A percentile compares a stretch with the other conserved stretches of the same genome.
Evolutionary conservation across 2,888 invertebrate genomes (phyloP).

Genomic region (Quadroppia sp.): DNA sequence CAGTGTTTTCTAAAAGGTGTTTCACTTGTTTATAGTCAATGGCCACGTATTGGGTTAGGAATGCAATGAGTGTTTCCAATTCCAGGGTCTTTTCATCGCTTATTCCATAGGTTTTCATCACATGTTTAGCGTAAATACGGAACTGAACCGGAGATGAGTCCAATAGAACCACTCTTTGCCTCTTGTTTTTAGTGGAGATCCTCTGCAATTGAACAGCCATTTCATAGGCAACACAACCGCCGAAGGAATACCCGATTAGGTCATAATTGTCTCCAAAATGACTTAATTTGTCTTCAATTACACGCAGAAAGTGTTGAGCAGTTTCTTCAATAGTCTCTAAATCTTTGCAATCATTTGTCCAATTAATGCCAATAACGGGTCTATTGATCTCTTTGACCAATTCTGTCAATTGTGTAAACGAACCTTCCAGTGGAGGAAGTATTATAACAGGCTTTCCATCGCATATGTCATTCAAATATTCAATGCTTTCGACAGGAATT

Average conservation of each 20-base stretch:
- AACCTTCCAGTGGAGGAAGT: slow-evolving; percentile 85
- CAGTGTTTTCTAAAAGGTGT: slow-evolving; percentile 12
- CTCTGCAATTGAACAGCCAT: slow-evolving; percentile 78
- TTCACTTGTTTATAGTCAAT: slow-evolving; percentile 36
- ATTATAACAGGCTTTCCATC: slow-evolving; percentile 54
- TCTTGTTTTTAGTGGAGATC: too few species aligned
- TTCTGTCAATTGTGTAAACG: slow-evolving; percentile 65
- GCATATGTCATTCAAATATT: slow-evolving; percentile 49
- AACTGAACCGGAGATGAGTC: slow-evolving; percentile 69
- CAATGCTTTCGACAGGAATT: slow-evolving; percentile 49
- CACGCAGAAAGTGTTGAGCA: slow-evolving; percentile 25
- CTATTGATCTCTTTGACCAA: slow-evolving; percentile 69
- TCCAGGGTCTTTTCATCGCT: slow-evolving; percentile 22
- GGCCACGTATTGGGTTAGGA: slow-evolving; percentile 17
- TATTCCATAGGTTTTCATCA: slow-evolving; percentile 10
- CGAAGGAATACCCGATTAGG: slow-evolving; percentile 91
- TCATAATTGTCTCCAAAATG: slow-evolving; percentile 68
- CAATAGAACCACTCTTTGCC: slow-evolving; percentile 63
- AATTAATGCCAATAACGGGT: slow-evolving; percentile 85
- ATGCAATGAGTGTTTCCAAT: slow-evolving; percentile 27
- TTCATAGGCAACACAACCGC: slow-evolving; percentile 85
- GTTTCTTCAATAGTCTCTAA: slow-evolving; percentile 58
- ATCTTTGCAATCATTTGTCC: slow-evolving; percentile 69
- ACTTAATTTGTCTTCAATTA: slow-evolving; percentile 28
- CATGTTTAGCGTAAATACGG: slow-evolving; percentile 25